These are phyloP conservation scores for Hyperopisus bebe DNA, from an alignment of 2,113 vertebrate genomes.

Conservation along the genomic window DNA sequence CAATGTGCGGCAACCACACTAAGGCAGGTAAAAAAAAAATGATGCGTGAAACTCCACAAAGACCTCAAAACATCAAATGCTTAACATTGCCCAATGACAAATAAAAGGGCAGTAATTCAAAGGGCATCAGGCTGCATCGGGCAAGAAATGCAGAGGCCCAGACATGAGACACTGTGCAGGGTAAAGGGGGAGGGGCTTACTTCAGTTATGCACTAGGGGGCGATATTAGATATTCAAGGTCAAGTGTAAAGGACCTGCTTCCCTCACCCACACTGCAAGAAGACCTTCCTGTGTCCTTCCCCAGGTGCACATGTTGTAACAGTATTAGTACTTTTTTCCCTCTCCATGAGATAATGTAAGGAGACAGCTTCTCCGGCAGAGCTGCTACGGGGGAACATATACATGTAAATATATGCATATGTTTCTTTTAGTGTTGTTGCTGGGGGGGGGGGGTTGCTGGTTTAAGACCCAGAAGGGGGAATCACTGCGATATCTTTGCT, in stretches of 20 bases:
- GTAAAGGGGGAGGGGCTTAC: neutral
- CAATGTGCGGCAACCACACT: neutral
- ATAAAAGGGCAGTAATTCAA: neutral
- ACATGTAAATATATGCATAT: neutral
- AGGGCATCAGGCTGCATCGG: neutral
- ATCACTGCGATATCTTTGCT: neutral
- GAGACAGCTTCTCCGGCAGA: neutral
- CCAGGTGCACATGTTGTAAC: neutral
- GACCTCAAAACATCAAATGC: neutral
- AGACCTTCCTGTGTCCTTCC: neutral
- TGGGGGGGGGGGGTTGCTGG: neutral
- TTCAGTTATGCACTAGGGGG: neutral
- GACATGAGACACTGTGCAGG: neutral
- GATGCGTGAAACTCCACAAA: neutral
- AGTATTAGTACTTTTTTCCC: neutral
- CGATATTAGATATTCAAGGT: neutral
- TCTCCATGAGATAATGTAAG: neutral
- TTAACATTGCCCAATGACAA: neutral
- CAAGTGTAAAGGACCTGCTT: neutral
- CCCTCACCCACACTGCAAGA: neutral
- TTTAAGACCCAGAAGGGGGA: neutral
- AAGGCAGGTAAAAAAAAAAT: neutral
- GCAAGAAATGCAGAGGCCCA: neutral
- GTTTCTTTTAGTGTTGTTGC: neutral
- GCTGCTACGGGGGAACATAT: neutral